Base-by-base conservation (phyloP, 37 sponge, comb jelly and placozoan genomes). In the Beroe ovata region DNA sequence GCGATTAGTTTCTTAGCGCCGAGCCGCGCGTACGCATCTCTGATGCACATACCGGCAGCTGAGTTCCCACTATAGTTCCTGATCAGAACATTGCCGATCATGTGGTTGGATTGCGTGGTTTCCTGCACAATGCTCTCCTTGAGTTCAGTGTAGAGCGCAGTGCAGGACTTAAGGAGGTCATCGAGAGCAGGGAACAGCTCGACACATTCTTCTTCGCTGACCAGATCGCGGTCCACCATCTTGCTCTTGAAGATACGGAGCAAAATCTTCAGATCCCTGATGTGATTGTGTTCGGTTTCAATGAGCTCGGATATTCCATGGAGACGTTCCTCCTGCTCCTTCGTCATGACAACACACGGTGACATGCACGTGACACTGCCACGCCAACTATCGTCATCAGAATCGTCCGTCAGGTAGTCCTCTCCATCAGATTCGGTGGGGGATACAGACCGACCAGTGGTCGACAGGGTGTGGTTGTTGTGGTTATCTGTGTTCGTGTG, bases 261-360 rank as follows among this genome's bases (percentile, higher is more conserved):
- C 36, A 66, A 37, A 18, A 66, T 30, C 69, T 66, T 66, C 36
- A 66, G 69, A 16, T 66, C 69, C 69, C 69, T 26, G 69, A 66
- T 66, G 69, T 66, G 69, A 37, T 66, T 66, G 32, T 30, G 25
- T 37, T 66, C 69, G 1, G 69, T 66, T 18, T 66, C 30, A 18
- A 66, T 66, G 36, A 66, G 36, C 69, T 66, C 69, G 69, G 36
- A 66, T 34, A 66, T 66, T 2, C 69, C 69, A 37, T 66, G 69
- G 1, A 66, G 69, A 18, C 69, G 69, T 30, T 66, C 69, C 69
- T 66, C 69, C 32, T 66, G 36, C 32, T 66, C 69, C 69, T 66
- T 66, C 32, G 25, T 66, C 69, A 66, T 66, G 36, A 66, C 32
- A 30, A 66, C 36, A 47, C 54, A 47, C 36, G 32, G 69, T 34